A percentile compares a stretch with the other conserved stretches of the same genome.
phyloP scores from a whole-genome alignment of 1,140 invertebrate genomes.

The Conopomorpha cramerella region DNA sequence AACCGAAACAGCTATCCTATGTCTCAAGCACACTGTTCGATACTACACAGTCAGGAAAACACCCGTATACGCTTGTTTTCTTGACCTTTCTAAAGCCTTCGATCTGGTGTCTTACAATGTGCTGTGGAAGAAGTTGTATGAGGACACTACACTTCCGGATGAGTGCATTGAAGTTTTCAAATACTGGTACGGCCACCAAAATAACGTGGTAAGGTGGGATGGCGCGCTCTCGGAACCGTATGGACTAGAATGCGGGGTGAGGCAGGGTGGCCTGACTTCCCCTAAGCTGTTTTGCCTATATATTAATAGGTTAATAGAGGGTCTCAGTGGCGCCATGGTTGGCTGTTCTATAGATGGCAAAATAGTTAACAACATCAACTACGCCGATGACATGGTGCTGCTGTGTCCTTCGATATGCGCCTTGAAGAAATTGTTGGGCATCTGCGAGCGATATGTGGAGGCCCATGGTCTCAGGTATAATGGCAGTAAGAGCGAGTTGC shows the following conservation, averaged over 20 bases:
- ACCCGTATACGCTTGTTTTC: slow-evolving; percentile 4
- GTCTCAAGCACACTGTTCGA: slow-evolving; percentile 5
- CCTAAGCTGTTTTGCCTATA: neutral
- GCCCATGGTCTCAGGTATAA: neutral
- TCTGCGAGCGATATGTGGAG: neutral
- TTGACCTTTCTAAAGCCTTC: slow-evolving; percentile 2
- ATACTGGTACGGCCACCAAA: neutral
- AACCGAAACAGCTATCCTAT: slow-evolving; percentile 1
- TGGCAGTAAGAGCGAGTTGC: neutral
- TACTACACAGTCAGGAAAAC: slow-evolving; percentile 2
- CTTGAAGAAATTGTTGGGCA: neutral
- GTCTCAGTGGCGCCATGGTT: neutral
- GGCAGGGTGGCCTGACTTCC: neutral
- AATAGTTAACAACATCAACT: neutral
- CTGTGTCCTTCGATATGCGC: neutral
- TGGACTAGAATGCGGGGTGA: neutral
- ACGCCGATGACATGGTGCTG: slow-evolving; percentile 2
- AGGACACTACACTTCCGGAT: neutral
- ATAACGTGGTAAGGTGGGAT: neutral
- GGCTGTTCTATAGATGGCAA: neutral
- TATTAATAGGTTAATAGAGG: neutral
- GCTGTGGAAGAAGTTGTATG: slow-evolving; percentile 1
- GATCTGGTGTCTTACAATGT: slow-evolving; percentile 1
- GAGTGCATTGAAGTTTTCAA: neutral
- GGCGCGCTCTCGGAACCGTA: neutral